Percentiles rank a stretch among this genome's conserved stretches.
Conservation (phyloP, 1,140 invertebrate species). For the Heliothis virescens region DNA sequence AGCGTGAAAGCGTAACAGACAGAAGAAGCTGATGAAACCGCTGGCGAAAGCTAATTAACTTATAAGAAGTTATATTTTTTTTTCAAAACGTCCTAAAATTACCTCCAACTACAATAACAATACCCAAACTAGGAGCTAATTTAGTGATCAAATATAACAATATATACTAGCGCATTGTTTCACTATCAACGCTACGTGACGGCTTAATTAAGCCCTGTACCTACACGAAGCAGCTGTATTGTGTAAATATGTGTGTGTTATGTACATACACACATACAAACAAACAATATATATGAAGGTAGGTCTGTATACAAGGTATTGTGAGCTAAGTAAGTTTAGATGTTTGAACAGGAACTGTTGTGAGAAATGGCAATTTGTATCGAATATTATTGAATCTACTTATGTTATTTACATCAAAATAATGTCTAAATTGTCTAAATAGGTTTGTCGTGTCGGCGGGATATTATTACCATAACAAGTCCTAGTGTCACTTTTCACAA, state of each 20-base stretch:
- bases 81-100: background rate
- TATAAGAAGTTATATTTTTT: no score
- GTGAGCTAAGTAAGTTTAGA: constrained; percentile 2
- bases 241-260: background rate
- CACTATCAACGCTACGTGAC: constrained; percentile 7
- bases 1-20: no score
- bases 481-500: no score
- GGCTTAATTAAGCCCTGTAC: constrained; percentile 20
- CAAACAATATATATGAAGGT: background rate
- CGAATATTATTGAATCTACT: no score
- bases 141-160: constrained; percentile 17
- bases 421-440: no score
- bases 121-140: background rate
- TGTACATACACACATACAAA: no score
- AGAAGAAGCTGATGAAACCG: no score
- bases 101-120: background rate
- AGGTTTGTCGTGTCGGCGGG: no score
- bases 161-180: constrained; percentile 18
- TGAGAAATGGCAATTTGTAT: no score
- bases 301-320: background rate
- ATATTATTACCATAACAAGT: no score
- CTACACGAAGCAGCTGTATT: constrained; percentile 6
- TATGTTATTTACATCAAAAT: no score
- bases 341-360: background rate
- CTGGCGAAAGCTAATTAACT: no score